Evolutionary conservation across 2,113 vertebrate genomes (phyloP).

Genomic region (Sander vitreus): DNA sequence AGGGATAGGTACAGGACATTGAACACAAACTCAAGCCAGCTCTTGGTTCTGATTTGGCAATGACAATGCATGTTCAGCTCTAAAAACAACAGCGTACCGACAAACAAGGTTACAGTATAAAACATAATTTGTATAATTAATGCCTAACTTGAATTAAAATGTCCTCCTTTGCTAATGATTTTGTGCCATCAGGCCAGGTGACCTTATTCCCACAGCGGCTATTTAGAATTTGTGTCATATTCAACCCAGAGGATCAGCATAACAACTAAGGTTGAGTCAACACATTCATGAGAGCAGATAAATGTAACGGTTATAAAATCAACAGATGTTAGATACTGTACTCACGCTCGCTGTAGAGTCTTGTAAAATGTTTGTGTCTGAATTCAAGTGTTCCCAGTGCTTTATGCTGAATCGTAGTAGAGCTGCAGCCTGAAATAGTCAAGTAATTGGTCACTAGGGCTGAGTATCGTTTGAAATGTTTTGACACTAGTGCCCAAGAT

Average conservation of each 20-base stretch:
- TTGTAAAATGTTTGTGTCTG: background rate
- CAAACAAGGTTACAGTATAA: slow-evolving; percentile 62
- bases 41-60: slow-evolving; percentile 12
- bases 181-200: slow-evolving; percentile 33
- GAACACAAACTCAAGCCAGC: slow-evolving; percentile 34
- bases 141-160: slow-evolving; percentile 56
- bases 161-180: slow-evolving; percentile 44
- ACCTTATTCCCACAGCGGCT: slow-evolving; percentile 31
- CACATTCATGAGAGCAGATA: slow-evolving; percentile 25
- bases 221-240: slow-evolving; percentile 38
- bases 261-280: slow-evolving; percentile 38
- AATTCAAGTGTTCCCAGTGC: background rate
- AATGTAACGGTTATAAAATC: slow-evolving; percentile 9
- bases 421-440: slow-evolving; percentile 14
- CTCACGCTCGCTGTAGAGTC: background rate
- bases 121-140: slow-evolving; percentile 52
- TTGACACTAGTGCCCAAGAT: background rate
- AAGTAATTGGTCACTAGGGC: background rate
- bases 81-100: slow-evolving; percentile 18
- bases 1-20: slow-evolving; percentile 36
- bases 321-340: slow-evolving; percentile 24
- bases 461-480: background rate
- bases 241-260: slow-evolving; percentile 28
- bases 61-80: slow-evolving; percentile 29
- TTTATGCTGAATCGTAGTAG: background rate